Base-by-base conservation (phyloP, 1,140 invertebrate genomes). In the Papilio dardanus region DNA sequence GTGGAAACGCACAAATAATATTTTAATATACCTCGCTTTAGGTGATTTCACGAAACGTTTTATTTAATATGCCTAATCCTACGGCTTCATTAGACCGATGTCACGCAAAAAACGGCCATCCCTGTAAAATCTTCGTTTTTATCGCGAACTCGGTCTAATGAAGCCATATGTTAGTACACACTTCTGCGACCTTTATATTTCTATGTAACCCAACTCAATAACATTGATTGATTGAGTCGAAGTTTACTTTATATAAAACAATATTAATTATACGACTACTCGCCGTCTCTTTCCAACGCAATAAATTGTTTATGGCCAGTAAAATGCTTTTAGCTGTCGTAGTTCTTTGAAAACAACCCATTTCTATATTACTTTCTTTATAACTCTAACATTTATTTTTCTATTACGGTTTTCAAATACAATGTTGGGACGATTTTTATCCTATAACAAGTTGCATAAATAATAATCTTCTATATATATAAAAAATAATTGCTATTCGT, bases 281-380 rank as follows among this genome's bases (percentile, higher is more conserved):
- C 19, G 31, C 28, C 46, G 71, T 73, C 71, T 73, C 71, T 33
- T 58, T 73, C 71, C 6, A 73, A 69, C 31, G 42, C 74, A 74
- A 76, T 81, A 81, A 81, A 81, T 81, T 69, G 71, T 81, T 81
- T 81, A 79, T 77, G 37, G 77, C 8, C 74, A 77, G 77, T 81
- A 76, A 79, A 79, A 75, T 40, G 69, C 21, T 71, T 77, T 73
- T 77, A 71, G 71, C 28, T 65, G 66, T 74, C 71, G 46, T 73
- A 54, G 46, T 73, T 73, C 71, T 35, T 73, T 73, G 71, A 73
- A 73, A 73, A 73, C 46, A 54, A 54, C 71, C 71, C 50, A 73
- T 73, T 46, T 73, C 46, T 54, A 58, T 73, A 54, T 73, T 54
- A 33, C 71, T 73, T 73, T 73, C 46, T 54, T 54, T 73, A 73